Base-by-base conservation (phyloP, 2,113 vertebrate genomes). In the Sarotherodon lohbergeri region DNA sequence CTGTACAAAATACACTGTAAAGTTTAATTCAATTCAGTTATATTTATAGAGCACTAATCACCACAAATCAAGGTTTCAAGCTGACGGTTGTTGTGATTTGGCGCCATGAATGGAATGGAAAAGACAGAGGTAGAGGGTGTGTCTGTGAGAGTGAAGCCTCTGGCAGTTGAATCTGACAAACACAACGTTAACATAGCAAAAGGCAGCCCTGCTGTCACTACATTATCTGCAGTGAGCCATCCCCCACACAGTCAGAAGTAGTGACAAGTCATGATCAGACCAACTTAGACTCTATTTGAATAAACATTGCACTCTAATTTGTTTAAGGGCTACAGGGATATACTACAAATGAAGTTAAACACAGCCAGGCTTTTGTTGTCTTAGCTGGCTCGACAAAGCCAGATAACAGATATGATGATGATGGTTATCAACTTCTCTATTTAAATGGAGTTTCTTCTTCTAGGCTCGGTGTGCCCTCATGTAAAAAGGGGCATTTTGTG, bases 121-220 rank as follows among this genome's bases (percentile, higher is more conserved):
- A 43, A 43, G 66, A 71, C 17, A 1, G 29, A 36, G 5, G 50
- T 24, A 39, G 32, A 56, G 52, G 36, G 32, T 11, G 2, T 80
- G 52, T 80, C 50, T 56, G 41, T n/a, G 14, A 78, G 73, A 78
- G 27, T 78, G 43, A 46, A 73, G 59, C 39, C 50, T 43, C 34
- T 73, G 27, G 68, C 68, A 84, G 63, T 29, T 81, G 17, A 57
- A 73, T 88, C 39, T 79, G 86, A 85, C 6, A 17, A 83, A 22
- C 50, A 81, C n/a, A 24, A 19, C 86, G 79, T 93, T 93, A 92
- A 34, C 93, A 94, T 92, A 68, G 82, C 81, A 91, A 91, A 84
- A 32, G 82, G 48, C 59, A 27, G 50, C 16, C 85, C 46, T 50
- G 36, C 24, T 83, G 54, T 63, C 78, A 61, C 73, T 27, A 76